Conservation (phyloP, 2,113 vertebrate species). For the Pollimyrus isidori region DNA sequence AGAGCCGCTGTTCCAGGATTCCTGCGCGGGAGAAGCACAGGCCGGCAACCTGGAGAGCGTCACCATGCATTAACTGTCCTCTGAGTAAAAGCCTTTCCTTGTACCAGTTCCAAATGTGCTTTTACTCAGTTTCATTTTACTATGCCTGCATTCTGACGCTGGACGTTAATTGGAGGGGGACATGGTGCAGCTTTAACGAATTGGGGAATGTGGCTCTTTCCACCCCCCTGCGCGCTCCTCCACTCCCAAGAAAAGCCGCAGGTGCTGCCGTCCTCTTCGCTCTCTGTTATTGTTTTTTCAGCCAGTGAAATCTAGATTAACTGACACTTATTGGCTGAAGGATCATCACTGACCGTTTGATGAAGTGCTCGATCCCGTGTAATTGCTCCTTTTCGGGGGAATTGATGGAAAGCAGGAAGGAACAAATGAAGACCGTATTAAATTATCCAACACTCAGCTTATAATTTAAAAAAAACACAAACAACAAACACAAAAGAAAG, state of each 20-base stretch:
- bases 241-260: background rate
- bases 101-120: slow-evolving; percentile 58
- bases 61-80: slow-evolving; percentile 43
- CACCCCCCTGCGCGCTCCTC: background rate
- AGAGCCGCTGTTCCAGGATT: background rate
- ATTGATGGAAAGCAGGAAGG: background rate
- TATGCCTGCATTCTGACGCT: slow-evolving; percentile 19
- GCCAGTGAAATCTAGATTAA: background rate
- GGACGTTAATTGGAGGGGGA: slow-evolving; percentile 44
- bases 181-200: slow-evolving; percentile 46
- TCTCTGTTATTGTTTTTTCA: background rate
- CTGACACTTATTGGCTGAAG: background rate
- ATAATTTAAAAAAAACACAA: background rate
- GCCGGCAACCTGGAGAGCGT: slow-evolving; percentile 33
- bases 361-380: background rate
- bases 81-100: slow-evolving; percentile 56
- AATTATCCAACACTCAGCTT: background rate
- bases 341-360: background rate
- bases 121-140: slow-evolving; percentile 39
- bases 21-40: background rate
- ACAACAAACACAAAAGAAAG: background rate
- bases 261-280: background rate
- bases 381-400: background rate
- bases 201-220: slow-evolving; percentile 15
- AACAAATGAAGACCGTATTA: background rate